Evolutionary conservation across 2,888 invertebrate species (phyloP).

Genomic region (Mechanitis mazaeus): DNA sequence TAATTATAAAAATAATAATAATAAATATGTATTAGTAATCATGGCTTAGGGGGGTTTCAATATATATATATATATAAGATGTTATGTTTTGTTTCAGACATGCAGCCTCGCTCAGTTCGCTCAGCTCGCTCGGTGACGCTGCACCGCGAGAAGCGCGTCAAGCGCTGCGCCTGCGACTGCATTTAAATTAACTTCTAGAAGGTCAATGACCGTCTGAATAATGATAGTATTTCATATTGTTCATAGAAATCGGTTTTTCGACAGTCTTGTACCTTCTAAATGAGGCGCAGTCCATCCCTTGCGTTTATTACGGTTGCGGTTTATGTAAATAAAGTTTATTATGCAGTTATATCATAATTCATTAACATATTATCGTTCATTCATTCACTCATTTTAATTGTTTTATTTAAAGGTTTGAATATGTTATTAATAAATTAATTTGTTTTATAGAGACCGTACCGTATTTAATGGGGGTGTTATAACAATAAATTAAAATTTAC

Average conservation of each 20-base stretch:
- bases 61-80: too few relatives aligned
- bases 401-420: conserved; percentile 3
- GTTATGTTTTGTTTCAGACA: conserved; percentile 82
- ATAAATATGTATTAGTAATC: too few relatives aligned
- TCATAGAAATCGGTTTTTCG: background rate
- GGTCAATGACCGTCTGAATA: conserved; percentile 9
- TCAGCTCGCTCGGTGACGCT: conserved; percentile 67
- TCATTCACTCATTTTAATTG: too few relatives aligned
- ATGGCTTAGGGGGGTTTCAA: too few relatives aligned
- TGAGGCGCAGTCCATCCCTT: conserved; percentile 29
- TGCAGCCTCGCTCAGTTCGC: conserved; percentile 85
- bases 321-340: conserved; percentile 34
- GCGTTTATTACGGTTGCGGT: conserved; percentile 35
- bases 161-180: conserved; percentile 87
- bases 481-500: conserved; percentile 31
- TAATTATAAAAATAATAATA: too few relatives aligned
- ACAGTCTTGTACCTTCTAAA: background rate
- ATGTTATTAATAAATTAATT: conserved; percentile 1
- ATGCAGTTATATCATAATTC: conserved; percentile 11
- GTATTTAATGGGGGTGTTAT: conserved; percentile 26
- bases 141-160: conserved; percentile 80
- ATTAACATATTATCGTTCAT: conserved; percentile 2
- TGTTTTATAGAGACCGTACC: conserved; percentile 19
- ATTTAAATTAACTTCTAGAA: conserved; percentile 50
- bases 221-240: background rate